phyloP scores from a whole-genome alignment of 2,797 vertebrate species.

The Bucorvus abyssinicus region DNA sequence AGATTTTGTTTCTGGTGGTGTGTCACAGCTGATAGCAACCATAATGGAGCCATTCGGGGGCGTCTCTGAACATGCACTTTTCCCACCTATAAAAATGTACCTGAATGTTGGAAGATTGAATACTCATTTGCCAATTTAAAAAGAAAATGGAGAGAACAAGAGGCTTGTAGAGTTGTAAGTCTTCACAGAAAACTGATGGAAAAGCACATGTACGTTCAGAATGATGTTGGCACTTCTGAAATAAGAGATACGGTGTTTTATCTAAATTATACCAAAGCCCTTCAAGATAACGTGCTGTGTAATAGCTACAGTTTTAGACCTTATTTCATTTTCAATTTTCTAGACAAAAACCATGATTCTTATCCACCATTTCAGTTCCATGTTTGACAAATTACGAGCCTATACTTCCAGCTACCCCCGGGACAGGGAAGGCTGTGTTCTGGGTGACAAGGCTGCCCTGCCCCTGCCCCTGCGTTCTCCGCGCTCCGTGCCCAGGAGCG shows the following conservation, averaged over 20 bases:
- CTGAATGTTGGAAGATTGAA: not conserved
- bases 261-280: constrained; percentile 42
- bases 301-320: constrained; percentile 32
- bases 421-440: not conserved
- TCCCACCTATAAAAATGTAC: not conserved
- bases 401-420: not conserved
- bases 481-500: too few relatives aligned
- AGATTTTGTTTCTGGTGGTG: not conserved
- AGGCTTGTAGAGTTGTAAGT: not conserved
- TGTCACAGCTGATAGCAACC: not conserved
- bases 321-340: constrained; percentile 50
- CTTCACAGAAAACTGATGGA: not conserved
- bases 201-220: not conserved
- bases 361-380: not conserved
- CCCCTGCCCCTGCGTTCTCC: not conserved
- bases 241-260: constrained; percentile 1
- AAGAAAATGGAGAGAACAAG: not conserved
- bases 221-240: constrained; percentile 40
- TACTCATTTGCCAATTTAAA: constrained; percentile 26
- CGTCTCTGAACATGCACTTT: not conserved
- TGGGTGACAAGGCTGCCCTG: not conserved
- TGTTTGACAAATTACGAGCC: not conserved
- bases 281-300: constrained; percentile 38
- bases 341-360: constrained; percentile 15
- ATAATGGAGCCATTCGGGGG: not conserved